Conservation (phyloP, 2,888 invertebrate genomes). For the Phortica magna region DNA sequence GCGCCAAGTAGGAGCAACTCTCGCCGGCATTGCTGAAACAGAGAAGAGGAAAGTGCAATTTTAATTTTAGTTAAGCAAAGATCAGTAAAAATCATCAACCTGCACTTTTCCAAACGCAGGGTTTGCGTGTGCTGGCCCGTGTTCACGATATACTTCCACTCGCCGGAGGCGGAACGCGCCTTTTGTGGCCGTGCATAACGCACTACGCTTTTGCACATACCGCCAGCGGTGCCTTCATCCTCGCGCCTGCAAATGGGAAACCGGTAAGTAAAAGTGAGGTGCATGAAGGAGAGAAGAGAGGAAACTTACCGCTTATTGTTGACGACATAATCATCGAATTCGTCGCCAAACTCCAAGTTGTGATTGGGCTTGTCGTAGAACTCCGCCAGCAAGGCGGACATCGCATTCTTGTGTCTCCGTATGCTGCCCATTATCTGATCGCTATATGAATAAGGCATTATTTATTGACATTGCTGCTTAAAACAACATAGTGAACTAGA, state of each 20-base stretch:
- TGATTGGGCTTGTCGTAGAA: conserved; percentile 80
- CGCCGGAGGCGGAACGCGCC: conserved; percentile 87
- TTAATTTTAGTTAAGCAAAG: conserved; percentile 5
- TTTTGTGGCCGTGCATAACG: conserved; percentile 89
- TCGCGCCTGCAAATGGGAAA: conserved; percentile 79
- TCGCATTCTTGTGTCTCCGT: conserved; percentile 83
- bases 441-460: conserved; percentile 71
- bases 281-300: background rate
- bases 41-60: conserved; percentile 64
- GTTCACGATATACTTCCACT: conserved; percentile 92
- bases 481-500: background rate
- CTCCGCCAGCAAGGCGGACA: conserved; percentile 85
- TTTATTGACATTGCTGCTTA: background rate
- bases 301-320: conserved; percentile 70
- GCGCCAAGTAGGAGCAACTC: conserved; percentile 87
- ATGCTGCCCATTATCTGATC: conserved; percentile 85
- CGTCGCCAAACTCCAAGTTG: conserved; percentile 70
- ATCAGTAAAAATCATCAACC: conserved; percentile 66
- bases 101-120: conserved; percentile 87
- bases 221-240: conserved; percentile 82
- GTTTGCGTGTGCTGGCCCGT: conserved; percentile 92
- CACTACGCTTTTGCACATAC: conserved; percentile 88
- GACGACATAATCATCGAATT: conserved; percentile 72
- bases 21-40: conserved; percentile 84
- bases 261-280: background rate